Evolutionary conservation across 2,888 invertebrate genomes (phyloP).

Genomic region (Agriotes lineatus): DNA sequence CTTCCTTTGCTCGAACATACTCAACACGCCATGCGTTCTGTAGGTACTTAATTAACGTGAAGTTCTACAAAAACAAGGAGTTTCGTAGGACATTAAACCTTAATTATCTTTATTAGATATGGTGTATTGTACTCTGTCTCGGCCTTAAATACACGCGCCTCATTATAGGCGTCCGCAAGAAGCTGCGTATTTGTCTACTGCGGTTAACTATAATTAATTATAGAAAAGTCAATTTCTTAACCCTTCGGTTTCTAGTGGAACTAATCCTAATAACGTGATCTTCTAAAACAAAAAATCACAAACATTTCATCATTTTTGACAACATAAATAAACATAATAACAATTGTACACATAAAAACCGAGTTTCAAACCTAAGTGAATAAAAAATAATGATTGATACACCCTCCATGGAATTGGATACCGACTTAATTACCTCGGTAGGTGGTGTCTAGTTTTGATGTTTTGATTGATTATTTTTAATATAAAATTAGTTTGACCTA

Average conservation of each 20-base stretch:
- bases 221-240: constrained; percentile 17
- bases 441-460: constrained; percentile 44
- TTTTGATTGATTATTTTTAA: constrained; percentile 43
- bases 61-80: background rate
- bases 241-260: constrained; percentile 22
- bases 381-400: constrained; percentile 45
- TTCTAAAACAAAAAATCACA: constrained; percentile 22
- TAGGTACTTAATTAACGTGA: background rate
- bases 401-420: constrained; percentile 35
- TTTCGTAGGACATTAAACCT: background rate
- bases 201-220: constrained; percentile 21
- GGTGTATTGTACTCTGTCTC: constrained; percentile 3
- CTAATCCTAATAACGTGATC: constrained; percentile 21
- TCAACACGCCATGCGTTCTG: too few species aligned
- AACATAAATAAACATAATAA: constrained; percentile 40
- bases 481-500: constrained; percentile 21
- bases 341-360: constrained; percentile 32
- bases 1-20: too few species aligned
- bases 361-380: constrained; percentile 26
- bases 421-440: constrained; percentile 46
- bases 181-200: background rate
- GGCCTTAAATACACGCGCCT: background rate
- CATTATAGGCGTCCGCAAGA: background rate
- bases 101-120: constrained; percentile 13
- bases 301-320: constrained; percentile 40